Conservation (phyloP, 2,888 invertebrate species). For the Chorisops tibialis region DNA sequence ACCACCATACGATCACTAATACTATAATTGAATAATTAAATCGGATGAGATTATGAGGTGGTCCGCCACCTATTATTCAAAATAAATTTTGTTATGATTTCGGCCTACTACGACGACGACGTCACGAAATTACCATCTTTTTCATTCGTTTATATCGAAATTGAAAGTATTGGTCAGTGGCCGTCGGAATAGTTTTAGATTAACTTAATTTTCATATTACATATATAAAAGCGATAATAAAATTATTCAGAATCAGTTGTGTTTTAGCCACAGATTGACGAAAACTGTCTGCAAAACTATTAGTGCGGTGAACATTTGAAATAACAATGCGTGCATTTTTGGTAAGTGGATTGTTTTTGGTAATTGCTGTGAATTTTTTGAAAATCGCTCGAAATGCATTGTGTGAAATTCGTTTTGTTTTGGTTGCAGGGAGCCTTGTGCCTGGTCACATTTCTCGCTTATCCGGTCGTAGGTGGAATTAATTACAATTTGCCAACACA, state of each 20-base stretch:
- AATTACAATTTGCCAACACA: not conserved
- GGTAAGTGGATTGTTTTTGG: constrained; percentile 18
- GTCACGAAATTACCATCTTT: constrained; percentile 16
- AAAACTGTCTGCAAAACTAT: not conserved
- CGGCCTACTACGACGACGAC: constrained; percentile 3
- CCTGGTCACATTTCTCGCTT: constrained; percentile 15
- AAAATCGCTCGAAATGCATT: not conserved
- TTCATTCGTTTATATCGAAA: not conserved
- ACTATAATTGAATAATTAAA: too few relatives aligned
- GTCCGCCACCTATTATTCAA: too few relatives aligned
- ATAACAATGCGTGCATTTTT: constrained; percentile 15
- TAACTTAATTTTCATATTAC: constrained; percentile 15
- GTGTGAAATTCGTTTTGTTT: not conserved
- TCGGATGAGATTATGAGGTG: too few relatives aligned
- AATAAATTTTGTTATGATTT: not conserved
- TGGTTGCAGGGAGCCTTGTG: constrained; percentile 5
- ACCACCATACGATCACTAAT: too few relatives aligned
- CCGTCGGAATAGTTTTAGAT: not conserved
- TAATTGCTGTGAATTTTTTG: not conserved
- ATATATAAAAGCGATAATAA: constrained; percentile 19
- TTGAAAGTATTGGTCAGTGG: not conserved
- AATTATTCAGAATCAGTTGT: constrained; percentile 11
- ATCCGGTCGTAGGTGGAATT: constrained; percentile 7
- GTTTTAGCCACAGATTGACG: not conserved
- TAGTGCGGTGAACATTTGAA: not conserved